Evolutionary conservation across 2,797 vertebrate genomes (phyloP).

Genomic region (Notolabrus celidotus): DNA sequence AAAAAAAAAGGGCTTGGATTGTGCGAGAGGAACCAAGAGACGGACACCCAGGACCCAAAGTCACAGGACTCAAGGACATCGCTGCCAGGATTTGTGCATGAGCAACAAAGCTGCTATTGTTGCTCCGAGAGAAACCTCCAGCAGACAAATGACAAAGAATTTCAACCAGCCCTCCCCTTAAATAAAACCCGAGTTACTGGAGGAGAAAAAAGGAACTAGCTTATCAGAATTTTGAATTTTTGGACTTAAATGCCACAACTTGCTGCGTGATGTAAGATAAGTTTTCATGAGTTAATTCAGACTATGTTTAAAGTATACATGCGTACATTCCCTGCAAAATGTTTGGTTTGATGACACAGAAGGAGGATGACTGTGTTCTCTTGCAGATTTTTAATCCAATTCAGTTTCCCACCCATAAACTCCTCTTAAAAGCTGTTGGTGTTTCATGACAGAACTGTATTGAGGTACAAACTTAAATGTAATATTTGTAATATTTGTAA

Average conservation of each 20-base stretch:
- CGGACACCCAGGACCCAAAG: slow-evolving; percentile 59
- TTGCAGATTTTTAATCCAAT: not conserved
- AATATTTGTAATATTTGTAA: no score
- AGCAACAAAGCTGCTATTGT: slow-evolving; percentile 75
- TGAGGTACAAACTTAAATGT: no score
- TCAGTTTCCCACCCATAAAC: not conserved
- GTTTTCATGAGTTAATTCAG: not conserved
- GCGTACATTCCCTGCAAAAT: not conserved
- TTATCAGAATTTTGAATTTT: not conserved
- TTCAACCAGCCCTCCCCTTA: slow-evolving; percentile 4
- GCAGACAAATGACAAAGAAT: slow-evolving; percentile 65
- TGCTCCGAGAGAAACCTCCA: slow-evolving; percentile 58
- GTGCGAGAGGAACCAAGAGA: slow-evolving; percentile 41
- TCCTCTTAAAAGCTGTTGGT: not conserved
- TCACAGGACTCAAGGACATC: slow-evolving; percentile 78
- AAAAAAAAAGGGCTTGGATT: slow-evolving; percentile 17
- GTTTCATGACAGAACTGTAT: not conserved
- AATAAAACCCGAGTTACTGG: slow-evolving; percentile 8
- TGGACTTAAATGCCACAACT: not conserved
- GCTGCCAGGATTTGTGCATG: slow-evolving; percentile 70
- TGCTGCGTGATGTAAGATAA: not conserved
- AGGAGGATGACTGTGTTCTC: not conserved
- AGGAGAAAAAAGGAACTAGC: not conserved
- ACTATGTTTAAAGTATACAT: no score
- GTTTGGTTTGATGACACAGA: not conserved